Base-by-base conservation (phyloP, 1,140 invertebrate genomes). In the Drosophila saltans region DNA sequence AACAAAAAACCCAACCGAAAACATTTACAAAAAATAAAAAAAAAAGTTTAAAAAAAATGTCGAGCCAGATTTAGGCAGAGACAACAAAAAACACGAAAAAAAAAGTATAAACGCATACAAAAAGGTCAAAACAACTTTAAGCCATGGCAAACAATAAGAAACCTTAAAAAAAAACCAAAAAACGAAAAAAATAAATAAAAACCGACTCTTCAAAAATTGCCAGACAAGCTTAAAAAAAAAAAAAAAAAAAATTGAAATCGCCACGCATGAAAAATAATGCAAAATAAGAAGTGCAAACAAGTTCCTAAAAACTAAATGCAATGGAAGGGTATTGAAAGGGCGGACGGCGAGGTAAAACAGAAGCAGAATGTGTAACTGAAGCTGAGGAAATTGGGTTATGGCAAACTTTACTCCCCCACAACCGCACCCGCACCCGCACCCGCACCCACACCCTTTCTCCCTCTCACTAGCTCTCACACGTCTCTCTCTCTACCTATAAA, bases 181-280 rank as follows among this genome's bases (percentile, higher is more conserved):
- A 2, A 30, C 11, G 11, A 26, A 52, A 41, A 72, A 65, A 77
- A 45, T 16, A 16, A 16, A 16, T 16, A 72, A 69, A 36, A 59
- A 60, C 41, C 75, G 68, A 71, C 68, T 76, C 59, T 84, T 65
- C 79, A 83, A 73, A 64, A 78, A 80, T 57, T 86, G 82, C 81
- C 72, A 81, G 69, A 79, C 75, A 69, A 82, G 83, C 83, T 48
- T 21, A 21, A 74, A 26, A 88, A 79, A 81, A 73, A 57, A 79
- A 80, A 88, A 79, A 79, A 76, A 60, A 85, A 82, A 83, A 82
- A 76, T 28, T 52, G 48, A 86, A 86, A 72, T 78, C 40, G 81
- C 78, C 81, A 85, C 75, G 78, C 81, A 80, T 72, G 43, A 69
- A 67, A 70, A 78, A 77, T 68, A 76, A 55, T 26, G 21, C n/a